phyloP scores from a whole-genome alignment of 1,140 invertebrate species.

The Fragariocoptes setiger region DNA sequence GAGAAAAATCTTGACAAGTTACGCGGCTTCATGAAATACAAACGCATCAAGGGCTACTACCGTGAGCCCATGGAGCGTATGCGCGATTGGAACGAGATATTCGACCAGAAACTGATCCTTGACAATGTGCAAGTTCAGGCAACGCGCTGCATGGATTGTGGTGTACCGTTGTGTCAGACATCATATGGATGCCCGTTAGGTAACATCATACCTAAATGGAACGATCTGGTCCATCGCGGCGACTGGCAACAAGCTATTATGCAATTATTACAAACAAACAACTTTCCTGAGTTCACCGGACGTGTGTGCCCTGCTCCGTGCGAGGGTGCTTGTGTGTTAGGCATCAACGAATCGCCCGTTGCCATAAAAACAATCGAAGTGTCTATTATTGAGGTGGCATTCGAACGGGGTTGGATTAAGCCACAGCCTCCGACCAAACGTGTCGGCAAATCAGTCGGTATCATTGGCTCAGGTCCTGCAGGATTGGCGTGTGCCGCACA shows the following conservation, averaged over 20 bases:
- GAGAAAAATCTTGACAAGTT: constrained; percentile 31
- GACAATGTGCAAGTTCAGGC: constrained; percentile 65
- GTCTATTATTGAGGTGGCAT: constrained; percentile 90
- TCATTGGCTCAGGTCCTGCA: constrained; percentile 82
- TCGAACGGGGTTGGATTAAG: constrained; percentile 76
- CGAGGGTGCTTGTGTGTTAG: constrained; percentile 86
- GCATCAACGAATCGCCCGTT: constrained; percentile 75
- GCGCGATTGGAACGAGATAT: constrained; percentile 90
- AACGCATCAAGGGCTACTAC: constrained; percentile 50
- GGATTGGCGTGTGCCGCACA: constrained; percentile 88
- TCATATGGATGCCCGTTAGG: constrained; percentile 83
- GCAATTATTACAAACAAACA: constrained; percentile 85
- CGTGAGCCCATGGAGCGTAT: constrained; percentile 42
- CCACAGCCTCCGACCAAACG: constrained; percentile 35
- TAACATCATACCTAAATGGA: constrained; percentile 98
- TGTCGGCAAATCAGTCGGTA: constrained; percentile 52
- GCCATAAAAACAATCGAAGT: constrained; percentile 99
- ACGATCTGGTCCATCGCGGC: constrained; percentile 47
- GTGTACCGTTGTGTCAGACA: constrained; percentile 92
- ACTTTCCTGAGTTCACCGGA: constrained; percentile 97
- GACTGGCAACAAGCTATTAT: constrained; percentile 89
- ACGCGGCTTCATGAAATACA: constrained; percentile 82
- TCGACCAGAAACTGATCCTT: constrained; percentile 48
- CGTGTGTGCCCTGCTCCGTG: constrained; percentile 92
- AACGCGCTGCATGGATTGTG: constrained; percentile 77